phyloP scores from a whole-genome alignment of 1,140 invertebrate genomes.

The Drosophila insularis region DNA sequence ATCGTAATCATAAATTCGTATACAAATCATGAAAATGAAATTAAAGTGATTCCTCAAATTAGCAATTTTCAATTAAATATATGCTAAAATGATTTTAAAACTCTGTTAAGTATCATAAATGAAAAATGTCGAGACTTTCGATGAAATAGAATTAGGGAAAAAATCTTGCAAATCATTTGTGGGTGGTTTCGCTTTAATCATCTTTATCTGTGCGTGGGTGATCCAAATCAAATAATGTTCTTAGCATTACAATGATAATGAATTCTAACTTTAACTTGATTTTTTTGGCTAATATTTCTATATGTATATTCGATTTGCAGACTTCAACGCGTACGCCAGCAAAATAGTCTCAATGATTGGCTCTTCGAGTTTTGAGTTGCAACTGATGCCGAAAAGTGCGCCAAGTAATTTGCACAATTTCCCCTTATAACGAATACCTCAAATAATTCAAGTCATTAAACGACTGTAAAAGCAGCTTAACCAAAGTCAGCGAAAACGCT shows the following conservation, averaged over 20 bases:
- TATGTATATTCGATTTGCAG: conserved; percentile 47
- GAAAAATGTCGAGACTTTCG: background rate
- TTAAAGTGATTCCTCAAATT: background rate
- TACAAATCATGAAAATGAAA: background rate
- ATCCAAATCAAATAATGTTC: background rate
- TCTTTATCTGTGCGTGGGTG: background rate
- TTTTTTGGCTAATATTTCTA: conserved; percentile 28
- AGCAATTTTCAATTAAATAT: background rate
- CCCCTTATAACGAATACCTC: conserved; percentile 65
- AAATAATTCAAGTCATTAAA: background rate
- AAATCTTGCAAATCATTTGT: background rate
- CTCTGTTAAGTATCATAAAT: background rate
- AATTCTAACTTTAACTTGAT: conserved; percentile 28
- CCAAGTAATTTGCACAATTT: conserved; percentile 58
- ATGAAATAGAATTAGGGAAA: background rate
- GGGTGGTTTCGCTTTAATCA: background rate
- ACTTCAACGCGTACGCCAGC: conserved; percentile 26
- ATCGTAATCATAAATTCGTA: background rate
- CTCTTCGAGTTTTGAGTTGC: conserved; percentile 25
- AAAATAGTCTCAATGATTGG: conserved; percentile 63
- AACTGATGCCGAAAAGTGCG: conserved; percentile 51
- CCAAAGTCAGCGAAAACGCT: conserved; percentile 51
- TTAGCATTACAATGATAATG: background rate
- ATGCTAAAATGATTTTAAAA: conserved; percentile 1
- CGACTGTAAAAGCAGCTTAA: conserved; percentile 24